Evolutionary conservation across 2,888 invertebrate species (phyloP).

Genomic region (Drosophila seclusa): DNA sequence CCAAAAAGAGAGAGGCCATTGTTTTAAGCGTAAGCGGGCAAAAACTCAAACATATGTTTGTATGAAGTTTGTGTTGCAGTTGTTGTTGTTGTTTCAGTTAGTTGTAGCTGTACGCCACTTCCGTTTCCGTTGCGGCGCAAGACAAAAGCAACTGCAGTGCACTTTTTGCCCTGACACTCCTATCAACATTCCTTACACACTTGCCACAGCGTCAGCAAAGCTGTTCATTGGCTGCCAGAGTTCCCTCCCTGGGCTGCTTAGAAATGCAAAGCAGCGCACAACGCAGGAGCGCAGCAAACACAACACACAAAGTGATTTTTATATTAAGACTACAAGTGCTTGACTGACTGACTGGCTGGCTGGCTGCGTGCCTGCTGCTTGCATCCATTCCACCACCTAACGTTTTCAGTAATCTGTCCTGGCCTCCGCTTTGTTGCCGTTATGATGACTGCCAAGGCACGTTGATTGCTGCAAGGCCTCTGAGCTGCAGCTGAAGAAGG

Average conservation of each 20-base stretch:
- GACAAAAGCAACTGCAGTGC: conserved; percentile 59
- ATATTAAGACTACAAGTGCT: conserved; percentile 80
- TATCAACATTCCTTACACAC: conserved; percentile 43
- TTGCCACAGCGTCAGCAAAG: conserved; percentile 72
- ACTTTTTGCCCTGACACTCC: conserved; percentile 39
- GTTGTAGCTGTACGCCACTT: conserved; percentile 54
- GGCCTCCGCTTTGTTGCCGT: conserved; percentile 73
- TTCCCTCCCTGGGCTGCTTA: conserved; percentile 60
- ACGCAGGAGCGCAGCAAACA: conserved; percentile 59
- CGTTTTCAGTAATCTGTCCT: conserved; percentile 28
- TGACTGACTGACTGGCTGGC: conserved; percentile 2
- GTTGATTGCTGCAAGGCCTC: conserved; percentile 73
- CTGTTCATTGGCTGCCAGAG: conserved; percentile 35
- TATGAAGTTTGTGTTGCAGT: conserved; percentile 36
- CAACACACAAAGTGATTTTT: conserved; percentile 81
- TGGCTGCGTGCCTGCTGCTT: not conserved
- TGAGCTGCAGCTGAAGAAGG: conserved; percentile 21
- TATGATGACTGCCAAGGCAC: conserved; percentile 75
- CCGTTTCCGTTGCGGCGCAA: conserved; percentile 67
- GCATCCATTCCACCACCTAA: conserved; percentile 34
- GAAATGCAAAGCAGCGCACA: conserved; percentile 77
- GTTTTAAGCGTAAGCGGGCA: conserved; percentile 25
- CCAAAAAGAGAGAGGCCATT: conserved; percentile 15
- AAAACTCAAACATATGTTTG: conserved; percentile 54
- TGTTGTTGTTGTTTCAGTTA: conserved; percentile 24